These are phyloP conservation scores for Dinocampus coccinellae DNA, from an alignment of 2,888 invertebrate species.

Conservation along the genomic window DNA sequence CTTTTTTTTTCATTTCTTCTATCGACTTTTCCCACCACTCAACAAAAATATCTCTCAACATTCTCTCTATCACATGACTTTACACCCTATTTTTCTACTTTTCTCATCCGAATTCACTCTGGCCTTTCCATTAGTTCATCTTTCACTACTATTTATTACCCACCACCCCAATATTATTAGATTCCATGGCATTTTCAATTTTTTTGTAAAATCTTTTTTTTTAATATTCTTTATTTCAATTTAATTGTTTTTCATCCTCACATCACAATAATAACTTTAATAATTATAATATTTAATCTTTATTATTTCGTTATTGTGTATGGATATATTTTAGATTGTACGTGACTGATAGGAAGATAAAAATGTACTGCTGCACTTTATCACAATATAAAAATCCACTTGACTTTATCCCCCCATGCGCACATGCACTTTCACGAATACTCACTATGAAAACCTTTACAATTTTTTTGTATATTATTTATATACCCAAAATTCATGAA, in stretches of 20 bases:
- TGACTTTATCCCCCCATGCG: slow-evolving; percentile 8
- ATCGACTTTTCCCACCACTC: slow-evolving; percentile 48
- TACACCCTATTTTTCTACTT: slow-evolving; percentile 33
- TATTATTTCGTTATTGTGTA: not conserved
- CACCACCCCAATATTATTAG: not conserved
- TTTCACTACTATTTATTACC: slow-evolving; percentile 42
- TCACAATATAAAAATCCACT: slow-evolving; percentile 20
- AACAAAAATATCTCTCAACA: slow-evolving; percentile 22
- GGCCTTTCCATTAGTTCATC: slow-evolving; percentile 33
- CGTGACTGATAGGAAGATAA: slow-evolving; percentile 29
- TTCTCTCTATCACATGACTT: slow-evolving; percentile 37
- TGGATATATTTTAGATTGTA: slow-evolving; percentile 21
- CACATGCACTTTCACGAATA: too few species aligned
- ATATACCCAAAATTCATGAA: not conserved
- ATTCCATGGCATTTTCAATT: slow-evolving; percentile 30
- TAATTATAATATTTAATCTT: not conserved
- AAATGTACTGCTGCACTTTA: slow-evolving; percentile 21
- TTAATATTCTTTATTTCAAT: not conserved
- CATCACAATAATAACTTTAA: not conserved
- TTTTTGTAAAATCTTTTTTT: too few species aligned
- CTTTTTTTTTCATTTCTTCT: slow-evolving; percentile 37
- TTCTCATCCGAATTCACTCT: slow-evolving; percentile 52
- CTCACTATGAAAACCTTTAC: not conserved
- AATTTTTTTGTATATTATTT: not conserved
- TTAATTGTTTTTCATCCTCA: not conserved